These are phyloP conservation scores for Micromys minutus DNA, from an alignment of 2,113 vertebrate species.

Conservation along the genomic window DNA sequence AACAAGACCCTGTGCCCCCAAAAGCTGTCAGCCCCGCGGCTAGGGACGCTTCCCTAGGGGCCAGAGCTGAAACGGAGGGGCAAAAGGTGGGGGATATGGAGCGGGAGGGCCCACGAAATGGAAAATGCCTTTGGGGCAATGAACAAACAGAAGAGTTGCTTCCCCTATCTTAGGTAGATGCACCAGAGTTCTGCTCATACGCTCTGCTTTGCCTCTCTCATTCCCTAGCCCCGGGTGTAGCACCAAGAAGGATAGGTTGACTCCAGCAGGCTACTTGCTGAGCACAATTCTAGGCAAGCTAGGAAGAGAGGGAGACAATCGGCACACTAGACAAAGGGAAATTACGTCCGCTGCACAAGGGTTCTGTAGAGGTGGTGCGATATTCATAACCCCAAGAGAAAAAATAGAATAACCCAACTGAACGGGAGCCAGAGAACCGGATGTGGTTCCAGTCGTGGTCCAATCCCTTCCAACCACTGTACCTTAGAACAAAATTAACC, in stretches of 20 bases:
- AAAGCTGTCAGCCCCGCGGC: conserved; percentile 10
- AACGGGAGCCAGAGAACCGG: neutral
- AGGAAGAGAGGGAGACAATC: neutral
- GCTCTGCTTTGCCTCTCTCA: neutral
- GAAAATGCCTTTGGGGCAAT: conserved; percentile 67
- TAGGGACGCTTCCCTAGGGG: neutral
- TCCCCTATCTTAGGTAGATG: neutral
- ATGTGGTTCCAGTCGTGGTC: neutral
- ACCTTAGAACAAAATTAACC: conserved; percentile 6
- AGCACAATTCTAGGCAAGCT: neutral
- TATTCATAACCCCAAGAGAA: neutral
- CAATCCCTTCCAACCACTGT: neutral
- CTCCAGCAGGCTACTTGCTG: neutral
- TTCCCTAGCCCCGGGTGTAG: rapidly evolving
- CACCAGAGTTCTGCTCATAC: neutral
- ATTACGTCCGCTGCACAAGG: neutral
- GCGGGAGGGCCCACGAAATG: conserved; percentile 1
- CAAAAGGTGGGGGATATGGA: neutral
- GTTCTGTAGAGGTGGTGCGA: neutral
- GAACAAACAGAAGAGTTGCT: neutral
- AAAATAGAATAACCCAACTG: neutral
- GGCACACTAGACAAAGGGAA: neutral
- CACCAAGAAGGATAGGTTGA: neutral
- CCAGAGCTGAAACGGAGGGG: neutral
- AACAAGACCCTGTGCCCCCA: conserved; percentile 56